Percentiles rank a stretch among this genome's conserved stretches.
These are phyloP conservation scores for Margarornis squamiger DNA, from an alignment of 2,797 vertebrate genomes.

Conservation along the genomic window DNA sequence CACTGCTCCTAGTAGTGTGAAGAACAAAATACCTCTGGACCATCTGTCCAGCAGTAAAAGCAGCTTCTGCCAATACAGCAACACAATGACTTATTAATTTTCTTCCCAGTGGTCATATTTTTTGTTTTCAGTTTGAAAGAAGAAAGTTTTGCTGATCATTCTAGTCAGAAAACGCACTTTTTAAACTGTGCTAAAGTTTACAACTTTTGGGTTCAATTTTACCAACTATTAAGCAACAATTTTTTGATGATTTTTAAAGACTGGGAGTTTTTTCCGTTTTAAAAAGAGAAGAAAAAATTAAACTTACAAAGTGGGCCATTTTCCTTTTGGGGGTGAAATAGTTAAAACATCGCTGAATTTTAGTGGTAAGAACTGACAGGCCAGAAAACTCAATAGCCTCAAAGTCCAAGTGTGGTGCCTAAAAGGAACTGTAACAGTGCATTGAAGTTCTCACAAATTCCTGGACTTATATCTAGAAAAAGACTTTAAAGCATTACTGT, in stretches of 20 bases:
- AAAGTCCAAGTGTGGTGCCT: not conserved
- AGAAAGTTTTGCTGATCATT: not conserved
- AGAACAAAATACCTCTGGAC: not conserved
- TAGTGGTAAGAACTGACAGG: conserved; percentile 22
- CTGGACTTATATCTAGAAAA: conserved; percentile 12
- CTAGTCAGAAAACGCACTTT: not conserved
- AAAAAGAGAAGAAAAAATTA: conserved; percentile 17
- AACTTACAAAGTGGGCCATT: conserved; percentile 12
- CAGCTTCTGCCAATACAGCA: not conserved
- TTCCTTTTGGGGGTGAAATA: conserved; percentile 44
- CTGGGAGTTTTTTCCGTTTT: not conserved
- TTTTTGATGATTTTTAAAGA: not conserved
- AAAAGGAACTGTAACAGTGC: conserved; percentile 27
- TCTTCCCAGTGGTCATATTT: not conserved
- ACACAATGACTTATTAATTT: not conserved
- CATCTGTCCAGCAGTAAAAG: not conserved
- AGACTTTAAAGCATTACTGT: conserved; percentile 9
- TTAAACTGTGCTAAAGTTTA: not conserved
- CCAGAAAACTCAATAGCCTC: conserved; percentile 24
- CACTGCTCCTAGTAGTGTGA: not conserved
- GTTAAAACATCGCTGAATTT: conserved; percentile 18
- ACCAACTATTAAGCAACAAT: not conserved
- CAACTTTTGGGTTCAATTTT: not conserved
- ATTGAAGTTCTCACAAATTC: not conserved
- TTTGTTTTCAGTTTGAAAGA: not conserved